Evolutionary conservation across 2,888 invertebrate species (phyloP).

Genomic region (Syrista parreyssii): DNA sequence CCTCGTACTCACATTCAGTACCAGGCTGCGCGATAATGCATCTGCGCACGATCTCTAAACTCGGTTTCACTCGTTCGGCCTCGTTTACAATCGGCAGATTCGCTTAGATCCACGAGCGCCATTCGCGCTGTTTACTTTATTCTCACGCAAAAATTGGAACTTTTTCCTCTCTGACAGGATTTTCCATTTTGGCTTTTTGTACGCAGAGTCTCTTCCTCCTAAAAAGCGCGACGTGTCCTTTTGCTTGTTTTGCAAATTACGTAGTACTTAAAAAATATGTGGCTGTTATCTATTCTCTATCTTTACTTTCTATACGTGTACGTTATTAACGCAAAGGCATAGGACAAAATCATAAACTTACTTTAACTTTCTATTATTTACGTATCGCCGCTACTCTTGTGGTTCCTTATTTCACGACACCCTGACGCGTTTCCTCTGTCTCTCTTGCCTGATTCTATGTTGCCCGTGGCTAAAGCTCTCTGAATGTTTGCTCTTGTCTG

Average conservation of each 20-base stretch:
- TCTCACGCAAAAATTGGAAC: too few species aligned
- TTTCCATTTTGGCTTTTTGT: background rate
- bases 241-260: background rate
- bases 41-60: background rate
- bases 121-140: background rate
- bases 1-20: background rate
- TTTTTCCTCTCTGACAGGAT: constrained; percentile 18
- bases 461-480: background rate
- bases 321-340: background rate
- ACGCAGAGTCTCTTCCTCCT: background rate
- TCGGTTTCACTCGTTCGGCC: constrained; percentile 2
- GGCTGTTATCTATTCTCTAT: background rate
- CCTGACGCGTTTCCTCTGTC: background rate
- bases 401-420: background rate
- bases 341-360: background rate
- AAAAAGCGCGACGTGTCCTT: background rate
- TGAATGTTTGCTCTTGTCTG: constrained; percentile 9
- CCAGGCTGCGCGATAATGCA: constrained; percentile 1
- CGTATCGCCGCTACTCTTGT: too few species aligned
- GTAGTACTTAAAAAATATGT: background rate
- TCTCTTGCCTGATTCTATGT: background rate
- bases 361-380: background rate
- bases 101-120: background rate
- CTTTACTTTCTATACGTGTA: background rate
- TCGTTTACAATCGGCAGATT: background rate